Conservation (phyloP, 2,113 vertebrate genomes). For the Perognathus longimembris region DNA sequence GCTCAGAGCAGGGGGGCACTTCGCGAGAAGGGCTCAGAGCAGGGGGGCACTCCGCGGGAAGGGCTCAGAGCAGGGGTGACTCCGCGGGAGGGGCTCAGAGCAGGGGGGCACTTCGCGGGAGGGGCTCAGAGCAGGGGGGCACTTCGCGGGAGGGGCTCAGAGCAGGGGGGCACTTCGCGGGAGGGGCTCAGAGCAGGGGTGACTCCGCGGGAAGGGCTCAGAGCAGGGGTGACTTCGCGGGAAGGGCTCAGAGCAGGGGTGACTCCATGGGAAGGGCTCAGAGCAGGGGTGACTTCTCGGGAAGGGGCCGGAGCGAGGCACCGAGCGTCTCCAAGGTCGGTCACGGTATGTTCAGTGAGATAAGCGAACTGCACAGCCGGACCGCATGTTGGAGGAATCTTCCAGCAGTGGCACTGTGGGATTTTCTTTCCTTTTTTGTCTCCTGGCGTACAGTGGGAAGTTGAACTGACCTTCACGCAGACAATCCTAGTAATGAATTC, state of each 20-base stretch:
- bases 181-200: too few species aligned
- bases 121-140: too few species aligned
- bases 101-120: too few species aligned
- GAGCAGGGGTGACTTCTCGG: background rate
- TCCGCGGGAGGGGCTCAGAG: background rate
- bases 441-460: slow-evolving; percentile 19
- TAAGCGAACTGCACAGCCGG: background rate
- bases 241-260: too few species aligned
- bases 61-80: too few species aligned
- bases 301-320: background rate
- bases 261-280: background rate
- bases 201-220: background rate
- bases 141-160: background rate
- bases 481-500: slow-evolving; percentile 63
- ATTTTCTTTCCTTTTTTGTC: background rate
- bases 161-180: background rate
- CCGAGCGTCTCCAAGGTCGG: background rate
- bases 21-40: background rate
- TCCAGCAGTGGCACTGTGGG: background rate
- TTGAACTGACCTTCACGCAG: slow-evolving; percentile 43
- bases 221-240: too few species aligned
- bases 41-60: too few species aligned
- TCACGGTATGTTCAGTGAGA: background rate
- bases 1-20: background rate
- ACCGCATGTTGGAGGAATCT: background rate